A percentile compares a stretch with the other conserved stretches of the same genome.
Evolutionary conservation across 2,797 vertebrate genomes (phyloP).

Genomic region (Siniperca scherzeri): DNA sequence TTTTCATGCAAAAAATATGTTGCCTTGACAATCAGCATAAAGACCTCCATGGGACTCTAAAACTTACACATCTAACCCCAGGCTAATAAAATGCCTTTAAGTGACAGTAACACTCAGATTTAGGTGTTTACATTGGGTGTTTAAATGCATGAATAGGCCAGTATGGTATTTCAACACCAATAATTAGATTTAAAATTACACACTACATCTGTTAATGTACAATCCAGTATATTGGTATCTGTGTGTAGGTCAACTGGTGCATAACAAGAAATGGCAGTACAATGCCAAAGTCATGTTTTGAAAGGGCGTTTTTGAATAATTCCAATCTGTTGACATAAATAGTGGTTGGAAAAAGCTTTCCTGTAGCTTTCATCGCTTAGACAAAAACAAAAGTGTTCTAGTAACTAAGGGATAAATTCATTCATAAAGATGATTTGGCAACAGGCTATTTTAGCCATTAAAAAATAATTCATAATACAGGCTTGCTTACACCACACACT

Average conservation of each 20-base stretch:
- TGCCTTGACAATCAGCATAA: neutral
- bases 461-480: neutral
- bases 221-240: neutral
- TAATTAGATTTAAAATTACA: neutral
- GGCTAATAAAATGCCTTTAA: neutral
- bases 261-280: neutral
- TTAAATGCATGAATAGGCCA: neutral
- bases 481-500: neutral
- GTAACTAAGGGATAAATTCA: neutral
- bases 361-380: neutral
- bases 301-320: neutral
- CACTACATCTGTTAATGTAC: neutral
- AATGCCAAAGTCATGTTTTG: neutral
- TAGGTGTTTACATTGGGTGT: neutral
- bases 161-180: neutral
- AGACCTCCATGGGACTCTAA: neutral
- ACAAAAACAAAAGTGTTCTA: neutral
- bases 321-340: neutral
- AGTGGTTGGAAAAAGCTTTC: neutral
- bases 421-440: neutral
- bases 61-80: neutral
- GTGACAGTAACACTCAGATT: neutral
- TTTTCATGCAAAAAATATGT: slow-evolving; percentile 1
- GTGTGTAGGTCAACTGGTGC: neutral
- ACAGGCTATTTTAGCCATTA: neutral